Base-by-base conservation (phyloP, 1,140 invertebrate species). In the Varroa destructor region DNA sequence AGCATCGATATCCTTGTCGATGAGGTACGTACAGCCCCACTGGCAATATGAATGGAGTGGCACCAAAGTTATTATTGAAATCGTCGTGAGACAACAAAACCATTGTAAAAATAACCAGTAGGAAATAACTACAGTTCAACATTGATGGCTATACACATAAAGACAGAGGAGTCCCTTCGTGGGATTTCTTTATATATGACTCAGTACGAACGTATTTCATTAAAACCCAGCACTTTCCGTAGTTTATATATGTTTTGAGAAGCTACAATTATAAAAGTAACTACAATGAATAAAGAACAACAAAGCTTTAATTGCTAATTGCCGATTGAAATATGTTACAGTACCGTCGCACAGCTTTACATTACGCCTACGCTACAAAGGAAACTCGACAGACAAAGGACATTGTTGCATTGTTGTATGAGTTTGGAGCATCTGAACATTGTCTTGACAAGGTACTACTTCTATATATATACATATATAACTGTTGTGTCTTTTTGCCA, bases 391-490 rank as follows among this genome's bases (percentile, higher is more conserved):
- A 67, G 10, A 67, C 46, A 12, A 67, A 67, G 40, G 61, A 67
- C 12, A 67, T 67, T 40, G 40, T 67, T 10, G 61, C 36, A 5
- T 46, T 67, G 61, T 37, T 67, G 40, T 43, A 67, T 40, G 40
- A 46, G 37, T 67, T 67, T 40, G 61, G 61, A 67, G 40, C 61
- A 40, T 67, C 61, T 12, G 61, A 67, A 43, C 61, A 67, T 37
- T 67, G 61, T 67, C 46, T 67, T 5, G 61, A 67, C 37, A 67
- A 67, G 61, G 61, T 67, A 58, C 55, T 56, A 56, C 55, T 56
- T n/a, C 25, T 25, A 25, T 25, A 25, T 25, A 25, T 25, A 25
- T 25, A 25, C 25, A 25, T 25, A 25, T 25, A 51, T 51, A 8
- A 8, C 46, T 3, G 46, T 51, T 51, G 46, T 8, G 3, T 5